These are phyloP conservation scores for Daktulosphaira vitifoliae DNA, from an alignment of 1,140 invertebrate genomes.

Conservation along the genomic window DNA sequence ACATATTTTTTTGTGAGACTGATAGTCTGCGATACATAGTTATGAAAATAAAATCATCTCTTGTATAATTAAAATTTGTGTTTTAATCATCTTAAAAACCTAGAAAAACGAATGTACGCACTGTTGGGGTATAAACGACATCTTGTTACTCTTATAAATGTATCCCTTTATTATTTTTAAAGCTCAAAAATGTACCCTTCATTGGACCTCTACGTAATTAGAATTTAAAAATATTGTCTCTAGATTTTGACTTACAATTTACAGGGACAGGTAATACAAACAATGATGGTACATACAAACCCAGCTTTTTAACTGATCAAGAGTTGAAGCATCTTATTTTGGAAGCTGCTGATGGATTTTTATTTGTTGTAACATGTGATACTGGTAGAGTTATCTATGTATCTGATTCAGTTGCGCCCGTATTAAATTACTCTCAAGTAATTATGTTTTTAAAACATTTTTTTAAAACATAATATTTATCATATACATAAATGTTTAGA, in stretches of 20 bases:
- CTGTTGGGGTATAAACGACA: too few species aligned
- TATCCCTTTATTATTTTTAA: too few species aligned
- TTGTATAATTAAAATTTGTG: too few species aligned
- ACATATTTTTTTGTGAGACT: too few species aligned
- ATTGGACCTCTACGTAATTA: too few species aligned
- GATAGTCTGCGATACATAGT: too few species aligned
- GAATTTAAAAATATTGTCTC: too few species aligned
- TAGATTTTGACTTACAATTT: conserved; percentile 36
- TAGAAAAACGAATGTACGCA: too few species aligned
- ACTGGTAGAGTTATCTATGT: conserved; percentile 95
- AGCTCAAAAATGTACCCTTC: too few species aligned
- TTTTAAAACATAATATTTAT: not conserved
- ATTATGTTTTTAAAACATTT: not conserved
- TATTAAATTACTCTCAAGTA: conserved; percentile 89
- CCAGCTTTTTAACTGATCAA: conserved; percentile 97
- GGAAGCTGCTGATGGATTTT: conserved; percentile 97
- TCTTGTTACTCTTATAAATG: too few species aligned
- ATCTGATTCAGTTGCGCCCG: conserved; percentile 94
- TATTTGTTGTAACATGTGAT: conserved; percentile 98
- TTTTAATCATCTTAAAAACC: too few species aligned
- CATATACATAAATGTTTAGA: conserved; percentile 55
- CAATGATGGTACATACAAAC: conserved; percentile 87
- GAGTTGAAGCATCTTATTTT: conserved; percentile 97
- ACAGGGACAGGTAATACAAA: conserved; percentile 89
- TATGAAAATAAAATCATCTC: too few species aligned